Percentiles rank a stretch among this genome's conserved stretches.
These are phyloP conservation scores for Sphaeramia orbicularis DNA, from an alignment of 2,797 vertebrate genomes.

Conservation along the genomic window DNA sequence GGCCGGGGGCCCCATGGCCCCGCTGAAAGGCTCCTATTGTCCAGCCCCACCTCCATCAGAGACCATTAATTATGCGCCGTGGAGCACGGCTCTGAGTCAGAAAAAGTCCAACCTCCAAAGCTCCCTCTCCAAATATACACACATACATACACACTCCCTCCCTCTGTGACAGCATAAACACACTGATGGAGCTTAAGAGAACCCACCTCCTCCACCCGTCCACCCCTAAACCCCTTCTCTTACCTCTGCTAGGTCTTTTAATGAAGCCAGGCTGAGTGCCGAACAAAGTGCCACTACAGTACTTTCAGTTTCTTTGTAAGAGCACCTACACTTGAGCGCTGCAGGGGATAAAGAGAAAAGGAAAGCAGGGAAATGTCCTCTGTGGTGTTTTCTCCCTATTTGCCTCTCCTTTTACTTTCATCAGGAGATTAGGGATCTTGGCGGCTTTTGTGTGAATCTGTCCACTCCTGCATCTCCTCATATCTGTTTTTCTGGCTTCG, in stretches of 20 bases:
- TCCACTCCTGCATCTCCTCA: slow-evolving; percentile 4
- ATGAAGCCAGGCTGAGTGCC: slow-evolving; percentile 63
- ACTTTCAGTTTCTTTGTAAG: slow-evolving; percentile 24
- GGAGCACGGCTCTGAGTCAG: slow-evolving; percentile 85
- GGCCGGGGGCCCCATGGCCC: slow-evolving; percentile 72
- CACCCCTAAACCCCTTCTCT: slow-evolving; percentile 10
- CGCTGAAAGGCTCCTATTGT: slow-evolving; percentile 95
- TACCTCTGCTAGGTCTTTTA: slow-evolving; percentile 59
- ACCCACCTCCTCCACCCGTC: slow-evolving; percentile 9
- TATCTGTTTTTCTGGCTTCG: slow-evolving; percentile 1
- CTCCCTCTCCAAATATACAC: slow-evolving; percentile 23
- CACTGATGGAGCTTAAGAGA: slow-evolving; percentile 54
- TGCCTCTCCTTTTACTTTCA: slow-evolving; percentile 22
- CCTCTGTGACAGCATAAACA: slow-evolving; percentile 64
- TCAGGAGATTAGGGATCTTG: slow-evolving; percentile 14
- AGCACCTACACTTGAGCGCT: slow-evolving; percentile 45
- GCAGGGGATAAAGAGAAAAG: slow-evolving; percentile 25
- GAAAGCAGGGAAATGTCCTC: slow-evolving; percentile 20
- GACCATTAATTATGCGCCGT: slow-evolving; percentile 96
- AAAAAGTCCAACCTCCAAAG: slow-evolving; percentile 53
- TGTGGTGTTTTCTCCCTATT: slow-evolving; percentile 17
- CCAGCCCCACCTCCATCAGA: slow-evolving; percentile 89
- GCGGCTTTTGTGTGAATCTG: slow-evolving; percentile 24
- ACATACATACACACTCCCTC: slow-evolving; percentile 36
- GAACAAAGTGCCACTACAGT: slow-evolving; percentile 50